These are phyloP conservation scores for Chrysoperla carnea DNA, from an alignment of 1,140 invertebrate species.

Conservation along the genomic window DNA sequence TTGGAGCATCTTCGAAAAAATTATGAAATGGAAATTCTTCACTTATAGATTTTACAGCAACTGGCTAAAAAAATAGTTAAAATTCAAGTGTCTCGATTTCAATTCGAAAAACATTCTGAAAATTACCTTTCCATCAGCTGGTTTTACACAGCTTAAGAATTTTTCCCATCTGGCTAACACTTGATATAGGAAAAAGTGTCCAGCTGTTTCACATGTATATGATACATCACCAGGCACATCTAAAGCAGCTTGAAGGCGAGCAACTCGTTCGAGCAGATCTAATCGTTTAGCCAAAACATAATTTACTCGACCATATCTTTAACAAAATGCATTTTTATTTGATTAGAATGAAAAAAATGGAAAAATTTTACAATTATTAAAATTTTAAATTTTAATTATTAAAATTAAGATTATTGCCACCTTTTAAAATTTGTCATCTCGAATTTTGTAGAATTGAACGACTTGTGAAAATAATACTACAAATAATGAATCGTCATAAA, in stretches of 20 bases:
- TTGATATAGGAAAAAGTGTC: slow-evolving; percentile 79
- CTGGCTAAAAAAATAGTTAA: slow-evolving; percentile 12
- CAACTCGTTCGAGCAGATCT: slow-evolving; percentile 80
- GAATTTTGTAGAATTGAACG: too few relatives aligned
- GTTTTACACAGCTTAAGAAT: slow-evolving; percentile 49
- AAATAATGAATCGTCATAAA: too few relatives aligned
- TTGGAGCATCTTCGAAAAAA: slow-evolving; percentile 84
- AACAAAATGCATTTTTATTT: too few relatives aligned
- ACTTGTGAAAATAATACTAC: too few relatives aligned
- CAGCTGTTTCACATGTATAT: slow-evolving; percentile 97
- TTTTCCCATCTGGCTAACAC: slow-evolving; percentile 83
- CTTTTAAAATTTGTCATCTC: too few relatives aligned
- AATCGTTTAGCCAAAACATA: slow-evolving; percentile 90
- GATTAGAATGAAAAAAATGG: slow-evolving; percentile 10
- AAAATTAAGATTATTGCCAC: background rate
- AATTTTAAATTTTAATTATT: background rate
- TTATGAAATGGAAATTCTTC: slow-evolving; percentile 83
- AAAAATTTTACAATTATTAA: background rate
- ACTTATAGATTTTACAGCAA: slow-evolving; percentile 28
- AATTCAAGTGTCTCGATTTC: too few relatives aligned
- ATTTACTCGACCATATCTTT: slow-evolving; percentile 91
- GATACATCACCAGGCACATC: slow-evolving; percentile 79
- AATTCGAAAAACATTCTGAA: background rate
- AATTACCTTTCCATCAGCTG: slow-evolving; percentile 21
- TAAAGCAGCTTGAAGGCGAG: slow-evolving; percentile 70